phyloP scores from a whole-genome alignment of 2,113 vertebrate species.

The Dipodomys merriami region DNA sequence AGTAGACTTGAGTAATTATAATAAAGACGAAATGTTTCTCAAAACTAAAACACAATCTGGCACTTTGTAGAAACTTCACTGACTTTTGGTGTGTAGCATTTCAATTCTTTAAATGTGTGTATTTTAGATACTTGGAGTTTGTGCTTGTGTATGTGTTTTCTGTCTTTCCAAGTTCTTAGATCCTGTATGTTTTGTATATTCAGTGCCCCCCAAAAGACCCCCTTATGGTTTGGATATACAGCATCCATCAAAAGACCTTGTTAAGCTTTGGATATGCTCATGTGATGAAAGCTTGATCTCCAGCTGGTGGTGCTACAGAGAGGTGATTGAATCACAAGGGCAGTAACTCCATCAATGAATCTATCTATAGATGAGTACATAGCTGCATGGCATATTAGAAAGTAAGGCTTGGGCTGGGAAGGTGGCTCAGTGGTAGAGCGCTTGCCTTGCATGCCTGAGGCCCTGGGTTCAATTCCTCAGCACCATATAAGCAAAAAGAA shows the following conservation, averaged over 20 bases:
- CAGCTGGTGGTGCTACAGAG: background rate
- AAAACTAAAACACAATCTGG: conserved; percentile 35
- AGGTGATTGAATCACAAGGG: background rate
- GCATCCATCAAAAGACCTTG: too few relatives aligned
- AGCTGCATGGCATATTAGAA: background rate
- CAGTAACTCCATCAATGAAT: background rate
- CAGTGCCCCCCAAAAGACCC: background rate
- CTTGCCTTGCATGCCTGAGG: too few relatives aligned
- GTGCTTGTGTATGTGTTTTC: background rate
- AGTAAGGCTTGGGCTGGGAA: too few relatives aligned
- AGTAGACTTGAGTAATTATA: background rate
- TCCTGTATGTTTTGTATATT: too few relatives aligned
- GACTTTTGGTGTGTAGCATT: background rate
- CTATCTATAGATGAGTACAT: background rate
- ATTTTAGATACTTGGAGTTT: conserved; percentile 21
- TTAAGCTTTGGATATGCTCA: background rate
- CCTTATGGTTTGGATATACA: background rate
- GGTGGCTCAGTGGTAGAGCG: too few relatives aligned
- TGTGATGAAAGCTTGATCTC: background rate
- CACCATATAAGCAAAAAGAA: too few relatives aligned
- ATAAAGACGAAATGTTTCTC: background rate
- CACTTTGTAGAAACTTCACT: conserved; percentile 17
- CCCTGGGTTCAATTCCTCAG: too few relatives aligned
- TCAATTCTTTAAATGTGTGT: conserved; percentile 16
- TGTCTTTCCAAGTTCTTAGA: conserved; percentile 36